Evolutionary conservation across 2,888 invertebrate genomes (phyloP).

Genomic region (Dryococelus australis): DNA sequence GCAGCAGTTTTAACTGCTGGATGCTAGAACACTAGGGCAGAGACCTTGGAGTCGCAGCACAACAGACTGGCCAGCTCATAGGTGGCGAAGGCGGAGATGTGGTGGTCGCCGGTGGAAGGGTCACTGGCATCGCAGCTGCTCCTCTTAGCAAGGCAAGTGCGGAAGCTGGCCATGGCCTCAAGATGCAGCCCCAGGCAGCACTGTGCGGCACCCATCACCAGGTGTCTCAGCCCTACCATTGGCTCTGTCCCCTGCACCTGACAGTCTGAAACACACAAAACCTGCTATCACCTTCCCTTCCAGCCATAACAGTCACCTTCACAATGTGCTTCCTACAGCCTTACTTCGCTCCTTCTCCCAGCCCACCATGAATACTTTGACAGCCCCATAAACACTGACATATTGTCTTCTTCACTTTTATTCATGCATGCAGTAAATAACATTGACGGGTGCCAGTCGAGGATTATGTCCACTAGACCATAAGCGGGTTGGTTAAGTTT

Average conservation of each 20-base stretch:
- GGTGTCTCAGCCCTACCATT: conserved; percentile 63
- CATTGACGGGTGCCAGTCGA: too few species aligned
- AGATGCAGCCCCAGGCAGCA: conserved; percentile 58
- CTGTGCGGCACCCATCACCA: conserved; percentile 63
- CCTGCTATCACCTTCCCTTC: too few species aligned
- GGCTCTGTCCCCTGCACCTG: conserved; percentile 57
- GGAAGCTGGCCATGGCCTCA: conserved; percentile 57
- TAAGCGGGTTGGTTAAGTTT: too few species aligned
- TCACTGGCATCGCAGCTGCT: conserved; percentile 37
- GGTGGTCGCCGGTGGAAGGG: conserved; percentile 55
- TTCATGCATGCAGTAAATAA: too few species aligned
- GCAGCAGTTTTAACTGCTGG: too few species aligned
- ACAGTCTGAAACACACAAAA: conserved; percentile 34
- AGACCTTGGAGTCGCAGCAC: conserved; percentile 58
- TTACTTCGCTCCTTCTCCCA: too few species aligned
- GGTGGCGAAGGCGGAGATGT: conserved; percentile 70
- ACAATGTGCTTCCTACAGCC: too few species aligned
- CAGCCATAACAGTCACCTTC: too few species aligned
- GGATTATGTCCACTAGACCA: too few species aligned
- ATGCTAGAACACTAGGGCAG: conserved; percentile 30
- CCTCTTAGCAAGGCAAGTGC: conserved; percentile 56
- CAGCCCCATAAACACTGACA: too few species aligned
- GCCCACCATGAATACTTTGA: too few species aligned
- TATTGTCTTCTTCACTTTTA: too few species aligned
- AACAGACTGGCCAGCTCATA: conserved; percentile 69